Evolutionary conservation across 2,113 vertebrate genomes (phyloP).

Genomic region (Corythornis madagascariensis): DNA sequence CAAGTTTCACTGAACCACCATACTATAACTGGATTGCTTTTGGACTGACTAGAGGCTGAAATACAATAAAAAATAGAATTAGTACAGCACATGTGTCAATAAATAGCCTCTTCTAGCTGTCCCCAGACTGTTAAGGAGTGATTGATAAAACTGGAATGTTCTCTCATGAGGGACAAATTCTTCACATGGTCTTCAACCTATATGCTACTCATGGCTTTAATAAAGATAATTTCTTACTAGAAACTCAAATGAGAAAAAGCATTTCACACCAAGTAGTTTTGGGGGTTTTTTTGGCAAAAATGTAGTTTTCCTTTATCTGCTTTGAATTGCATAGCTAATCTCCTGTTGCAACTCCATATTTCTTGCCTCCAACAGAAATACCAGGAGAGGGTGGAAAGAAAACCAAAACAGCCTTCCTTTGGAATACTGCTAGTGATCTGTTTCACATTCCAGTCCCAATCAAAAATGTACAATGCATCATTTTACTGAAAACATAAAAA

Average conservation of each 20-base stretch:
- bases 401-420: background rate
- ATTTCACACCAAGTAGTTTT: background rate
- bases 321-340: background rate
- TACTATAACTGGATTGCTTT: background rate
- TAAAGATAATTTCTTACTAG: background rate
- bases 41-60: background rate
- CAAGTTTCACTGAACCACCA: background rate
- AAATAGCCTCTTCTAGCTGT: background rate
- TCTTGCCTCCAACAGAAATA: background rate
- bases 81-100: background rate
- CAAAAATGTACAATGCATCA: background rate
- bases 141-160: background rate
- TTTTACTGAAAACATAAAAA: background rate
- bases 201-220: background rate
- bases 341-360: background rate
- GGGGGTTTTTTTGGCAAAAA: background rate
- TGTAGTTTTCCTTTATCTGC: background rate
- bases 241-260: background rate
- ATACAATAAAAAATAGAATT: background rate
- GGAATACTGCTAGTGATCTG: background rate
- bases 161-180: background rate
- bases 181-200: background rate
- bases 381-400: accelerated
- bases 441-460: background rate
- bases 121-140: background rate